phyloP scores from a whole-genome alignment of 1,140 invertebrate species.

The Bombus turneri region DNA sequence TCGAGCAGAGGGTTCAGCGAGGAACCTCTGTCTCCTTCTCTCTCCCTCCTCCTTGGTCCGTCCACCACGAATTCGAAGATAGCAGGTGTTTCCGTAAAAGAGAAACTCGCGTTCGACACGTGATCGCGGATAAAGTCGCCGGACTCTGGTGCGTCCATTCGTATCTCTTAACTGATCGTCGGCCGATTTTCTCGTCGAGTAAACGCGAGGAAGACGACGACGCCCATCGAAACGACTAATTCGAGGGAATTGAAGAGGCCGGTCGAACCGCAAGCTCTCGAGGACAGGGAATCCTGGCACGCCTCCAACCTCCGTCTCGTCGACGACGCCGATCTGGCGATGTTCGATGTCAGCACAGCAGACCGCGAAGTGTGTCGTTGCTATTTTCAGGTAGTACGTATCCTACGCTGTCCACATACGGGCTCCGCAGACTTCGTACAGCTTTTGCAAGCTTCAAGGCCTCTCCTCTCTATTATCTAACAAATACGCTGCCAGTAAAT shows the following conservation, averaged over 20 bases:
- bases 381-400: slow-evolving; percentile 66
- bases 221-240: slow-evolving; percentile 18
- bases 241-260: neutral
- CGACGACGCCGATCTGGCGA: slow-evolving; percentile 4
- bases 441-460: slow-evolving; percentile 15
- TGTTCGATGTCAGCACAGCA: slow-evolving; percentile 49
- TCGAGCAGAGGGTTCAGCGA: slow-evolving; percentile 23
- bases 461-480: neutral
- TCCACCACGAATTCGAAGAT: neutral
- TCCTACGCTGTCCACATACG: slow-evolving; percentile 38
- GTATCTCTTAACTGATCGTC: neutral
- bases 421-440: slow-evolving; percentile 2
- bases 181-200: neutral
- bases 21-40: slow-evolving; percentile 19
- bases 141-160: too few species aligned
- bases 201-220: slow-evolving; percentile 10
- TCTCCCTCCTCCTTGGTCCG: neutral
- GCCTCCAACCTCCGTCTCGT: slow-evolving; percentile 1
- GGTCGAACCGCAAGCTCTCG: neutral
- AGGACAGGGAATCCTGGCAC: slow-evolving; percentile 32
- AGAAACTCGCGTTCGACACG: neutral
- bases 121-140: too few species aligned
- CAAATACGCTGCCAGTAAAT: neutral
- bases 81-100: neutral
- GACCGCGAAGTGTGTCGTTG: slow-evolving; percentile 54